Conservation (phyloP, 2,888 invertebrate genomes). For the Adineta ricciae region DNA sequence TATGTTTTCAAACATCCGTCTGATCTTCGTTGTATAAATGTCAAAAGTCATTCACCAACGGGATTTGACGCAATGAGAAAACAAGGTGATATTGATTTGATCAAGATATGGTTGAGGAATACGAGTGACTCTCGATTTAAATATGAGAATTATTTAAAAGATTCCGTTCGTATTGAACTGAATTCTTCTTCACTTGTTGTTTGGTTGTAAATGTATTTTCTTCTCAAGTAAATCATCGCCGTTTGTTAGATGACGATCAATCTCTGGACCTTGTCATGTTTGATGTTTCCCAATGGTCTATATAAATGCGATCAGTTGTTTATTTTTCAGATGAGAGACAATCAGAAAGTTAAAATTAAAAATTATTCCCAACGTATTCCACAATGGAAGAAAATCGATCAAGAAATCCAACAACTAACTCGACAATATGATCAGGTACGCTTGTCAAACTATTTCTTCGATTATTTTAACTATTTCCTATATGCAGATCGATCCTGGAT, state of each 20-base stretch:
- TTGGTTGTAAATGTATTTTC: background rate
- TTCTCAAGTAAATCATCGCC: too few species aligned
- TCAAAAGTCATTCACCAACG: background rate
- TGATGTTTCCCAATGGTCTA: too few species aligned
- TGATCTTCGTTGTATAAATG: background rate
- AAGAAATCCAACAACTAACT: slow-evolving; percentile 2
- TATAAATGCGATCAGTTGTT: background rate
- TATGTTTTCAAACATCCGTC: background rate
- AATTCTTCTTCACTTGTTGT: background rate
- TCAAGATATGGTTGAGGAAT: background rate
- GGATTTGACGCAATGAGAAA: background rate
- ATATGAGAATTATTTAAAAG: background rate
- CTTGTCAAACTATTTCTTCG: background rate
- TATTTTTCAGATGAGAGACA: background rate
- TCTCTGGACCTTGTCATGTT: too few species aligned
- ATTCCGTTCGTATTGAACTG: background rate
- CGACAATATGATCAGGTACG: background rate
- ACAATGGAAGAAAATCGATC: slow-evolving; percentile 3
- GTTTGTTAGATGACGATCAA: too few species aligned
- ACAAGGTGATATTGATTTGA: background rate
- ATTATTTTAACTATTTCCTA: too few species aligned
- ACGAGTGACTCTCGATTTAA: background rate
- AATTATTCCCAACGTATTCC: background rate
- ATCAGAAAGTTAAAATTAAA: background rate
- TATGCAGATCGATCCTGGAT: slow-evolving; percentile 20